Conservation (phyloP, 2,113 vertebrate genomes). For the Catagonus wagneri region DNA sequence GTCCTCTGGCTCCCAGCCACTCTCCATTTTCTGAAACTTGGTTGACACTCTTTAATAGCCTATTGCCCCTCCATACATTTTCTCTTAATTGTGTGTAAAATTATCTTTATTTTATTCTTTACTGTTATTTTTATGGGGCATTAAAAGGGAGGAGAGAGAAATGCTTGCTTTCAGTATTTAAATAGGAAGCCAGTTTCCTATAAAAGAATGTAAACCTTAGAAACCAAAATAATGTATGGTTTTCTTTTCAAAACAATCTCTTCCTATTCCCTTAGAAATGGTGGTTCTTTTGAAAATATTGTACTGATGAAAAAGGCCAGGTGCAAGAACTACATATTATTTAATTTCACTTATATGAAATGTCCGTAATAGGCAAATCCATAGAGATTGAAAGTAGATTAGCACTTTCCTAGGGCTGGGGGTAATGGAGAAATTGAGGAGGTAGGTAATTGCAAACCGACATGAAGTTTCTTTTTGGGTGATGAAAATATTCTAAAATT, state of each 20-base stretch:
- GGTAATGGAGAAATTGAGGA: background rate
- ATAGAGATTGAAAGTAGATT: slow-evolving; percentile 22
- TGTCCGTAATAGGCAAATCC: background rate
- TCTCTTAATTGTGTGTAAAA: background rate
- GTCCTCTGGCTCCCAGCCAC: background rate
- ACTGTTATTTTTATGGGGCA: slow-evolving; percentile 16
- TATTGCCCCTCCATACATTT: background rate
- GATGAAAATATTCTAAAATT: slow-evolving; percentile 10
- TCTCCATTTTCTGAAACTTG: slow-evolving; percentile 22
- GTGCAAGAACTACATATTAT: background rate
- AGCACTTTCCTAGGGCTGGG: background rate
- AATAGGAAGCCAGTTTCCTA: slow-evolving; percentile 58
- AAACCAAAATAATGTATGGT: slow-evolving; percentile 33
- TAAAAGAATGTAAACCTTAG: slow-evolving; percentile 44
- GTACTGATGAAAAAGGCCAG: slow-evolving; percentile 36
- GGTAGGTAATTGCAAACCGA: background rate
- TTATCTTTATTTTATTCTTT: slow-evolving; percentile 37
- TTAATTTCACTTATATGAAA: slow-evolving; percentile 36
- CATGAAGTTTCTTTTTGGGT: slow-evolving; percentile 31
- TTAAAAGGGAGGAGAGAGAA: slow-evolving; percentile 38
- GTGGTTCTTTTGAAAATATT: slow-evolving; percentile 54
- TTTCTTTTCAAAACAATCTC: slow-evolving; percentile 50
- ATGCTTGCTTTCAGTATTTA: slow-evolving; percentile 38
- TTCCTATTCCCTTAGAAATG: slow-evolving; percentile 27
- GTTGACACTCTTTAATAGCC: background rate